phyloP scores from a whole-genome alignment of 1,140 invertebrate genomes.

The Micrasema minimum region DNA sequence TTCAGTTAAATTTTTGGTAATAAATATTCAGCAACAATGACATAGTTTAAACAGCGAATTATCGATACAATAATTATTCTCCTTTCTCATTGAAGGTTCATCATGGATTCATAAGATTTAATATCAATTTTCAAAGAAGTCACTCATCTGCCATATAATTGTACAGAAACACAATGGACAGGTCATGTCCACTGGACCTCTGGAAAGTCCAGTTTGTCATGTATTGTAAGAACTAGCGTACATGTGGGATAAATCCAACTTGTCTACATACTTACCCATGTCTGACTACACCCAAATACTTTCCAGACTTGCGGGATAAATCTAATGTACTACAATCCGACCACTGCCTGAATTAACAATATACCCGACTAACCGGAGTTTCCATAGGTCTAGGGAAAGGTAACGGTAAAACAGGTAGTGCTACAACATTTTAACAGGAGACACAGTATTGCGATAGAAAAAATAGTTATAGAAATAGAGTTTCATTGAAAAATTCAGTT shows the following conservation, averaged over 20 bases:
- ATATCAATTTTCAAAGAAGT: slow-evolving; percentile 26
- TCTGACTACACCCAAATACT: no score
- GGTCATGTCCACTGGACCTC: not conserved
- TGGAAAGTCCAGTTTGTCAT: no score
- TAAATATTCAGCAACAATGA: slow-evolving; percentile 49
- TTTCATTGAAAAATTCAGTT: slow-evolving; percentile 11
- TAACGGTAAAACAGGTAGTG: no score
- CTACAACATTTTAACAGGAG: slow-evolving; percentile 18
- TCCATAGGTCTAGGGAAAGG: no score
- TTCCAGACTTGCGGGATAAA: no score
- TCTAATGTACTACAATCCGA: no score
- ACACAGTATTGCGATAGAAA: slow-evolving; percentile 26
- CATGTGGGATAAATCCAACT: no score
- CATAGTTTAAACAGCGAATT: slow-evolving; percentile 42
- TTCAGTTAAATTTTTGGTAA: slow-evolving; percentile 48
- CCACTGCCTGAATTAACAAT: no score
- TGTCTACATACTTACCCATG: no score
- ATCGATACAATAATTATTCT: slow-evolving; percentile 38
- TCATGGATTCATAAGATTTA: slow-evolving; percentile 46
- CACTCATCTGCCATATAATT: slow-evolving; percentile 17
- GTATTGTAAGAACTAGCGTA: no score
- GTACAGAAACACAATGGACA: slow-evolving; percentile 18
- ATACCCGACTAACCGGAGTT: not conserved
- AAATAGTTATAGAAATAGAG: slow-evolving; percentile 43
- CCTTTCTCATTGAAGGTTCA: slow-evolving; percentile 26